Conservation (phyloP, 2,888 invertebrate species). For the Subacronicta megacephala region DNA sequence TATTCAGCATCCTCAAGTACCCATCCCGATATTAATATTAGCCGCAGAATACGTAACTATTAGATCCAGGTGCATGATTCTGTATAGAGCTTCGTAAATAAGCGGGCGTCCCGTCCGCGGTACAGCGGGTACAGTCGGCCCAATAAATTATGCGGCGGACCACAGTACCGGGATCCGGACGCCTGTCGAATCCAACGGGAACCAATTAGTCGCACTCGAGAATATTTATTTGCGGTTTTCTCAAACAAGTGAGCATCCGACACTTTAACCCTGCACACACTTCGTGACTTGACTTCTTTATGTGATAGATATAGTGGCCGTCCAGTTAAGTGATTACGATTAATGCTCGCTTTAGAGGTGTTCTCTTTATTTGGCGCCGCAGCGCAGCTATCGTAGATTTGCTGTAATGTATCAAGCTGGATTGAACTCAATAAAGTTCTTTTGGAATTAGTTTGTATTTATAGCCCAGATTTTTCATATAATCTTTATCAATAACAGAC, state of each 20-base stretch:
- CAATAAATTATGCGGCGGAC: slow-evolving; percentile 86
- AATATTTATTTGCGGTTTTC: slow-evolving; percentile 88
- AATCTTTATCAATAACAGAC: slow-evolving; percentile 5
- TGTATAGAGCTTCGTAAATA: slow-evolving; percentile 67
- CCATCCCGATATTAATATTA: slow-evolving; percentile 53
- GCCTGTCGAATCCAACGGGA: slow-evolving; percentile 85
- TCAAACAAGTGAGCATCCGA: slow-evolving; percentile 79
- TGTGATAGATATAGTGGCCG: slow-evolving; percentile 59
- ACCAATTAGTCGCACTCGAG: slow-evolving; percentile 86
- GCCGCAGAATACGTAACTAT: slow-evolving; percentile 56
- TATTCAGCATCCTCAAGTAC: slow-evolving; percentile 50
- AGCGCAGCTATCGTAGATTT: slow-evolving; percentile 46
- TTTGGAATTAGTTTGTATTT: slow-evolving; percentile 15
- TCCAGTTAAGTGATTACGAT: slow-evolving; percentile 62
- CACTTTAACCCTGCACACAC: slow-evolving; percentile 69
- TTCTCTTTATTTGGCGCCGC: slow-evolving; percentile 53
- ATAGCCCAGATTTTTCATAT: slow-evolving; percentile 15
- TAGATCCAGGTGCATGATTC: slow-evolving; percentile 58
- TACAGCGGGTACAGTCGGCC: slow-evolving; percentile 72
- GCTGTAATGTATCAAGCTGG: slow-evolving; percentile 40
- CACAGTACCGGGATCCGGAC: slow-evolving; percentile 76
- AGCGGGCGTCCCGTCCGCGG: slow-evolving; percentile 58
- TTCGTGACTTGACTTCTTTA: slow-evolving; percentile 76
- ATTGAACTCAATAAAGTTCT: slow-evolving; percentile 39
- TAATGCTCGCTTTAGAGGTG: slow-evolving; percentile 54